A percentile compares a stretch with the other conserved stretches of the same genome.
Evolutionary conservation across 1,140 invertebrate species (phyloP).

Genomic region (Leptinotarsa texana): DNA sequence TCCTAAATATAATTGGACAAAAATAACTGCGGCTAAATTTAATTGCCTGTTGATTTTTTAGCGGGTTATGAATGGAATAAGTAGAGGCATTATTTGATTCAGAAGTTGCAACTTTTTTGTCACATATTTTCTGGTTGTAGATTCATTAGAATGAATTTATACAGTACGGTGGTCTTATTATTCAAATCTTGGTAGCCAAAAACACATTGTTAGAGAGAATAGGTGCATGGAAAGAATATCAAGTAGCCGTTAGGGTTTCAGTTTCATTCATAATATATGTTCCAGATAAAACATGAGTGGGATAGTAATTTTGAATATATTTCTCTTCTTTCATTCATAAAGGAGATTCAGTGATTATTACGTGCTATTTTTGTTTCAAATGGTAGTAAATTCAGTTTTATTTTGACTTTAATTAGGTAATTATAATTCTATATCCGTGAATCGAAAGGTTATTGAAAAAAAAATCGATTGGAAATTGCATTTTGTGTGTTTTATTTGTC

Average conservation of each 20-base stretch:
- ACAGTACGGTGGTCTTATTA: slow-evolving; percentile 29
- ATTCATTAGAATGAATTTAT: slow-evolving; percentile 35
- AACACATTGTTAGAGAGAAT: slow-evolving; percentile 38
- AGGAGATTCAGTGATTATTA: no score
- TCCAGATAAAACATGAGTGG: slow-evolving; percentile 9
- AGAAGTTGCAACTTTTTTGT: slow-evolving; percentile 16
- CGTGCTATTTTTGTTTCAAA: no score
- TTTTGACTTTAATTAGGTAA: no score
- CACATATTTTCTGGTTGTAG: slow-evolving; percentile 25
- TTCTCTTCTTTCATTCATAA: background rate
- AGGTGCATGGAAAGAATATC: slow-evolving; percentile 31
- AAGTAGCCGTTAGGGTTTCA: slow-evolving; percentile 10
- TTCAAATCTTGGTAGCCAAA: slow-evolving; percentile 30
- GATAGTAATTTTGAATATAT: slow-evolving; percentile 4
- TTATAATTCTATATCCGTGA: no score
- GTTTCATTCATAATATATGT: slow-evolving; percentile 23
- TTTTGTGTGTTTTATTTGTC: no score
- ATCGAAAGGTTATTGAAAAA: no score
- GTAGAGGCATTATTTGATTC: slow-evolving; percentile 3
- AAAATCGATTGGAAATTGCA: no score
- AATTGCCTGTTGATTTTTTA: slow-evolving; percentile 34
- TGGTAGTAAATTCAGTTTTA: no score
- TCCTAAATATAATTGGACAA: slow-evolving; percentile 36
- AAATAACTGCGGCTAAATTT: slow-evolving; percentile 33
- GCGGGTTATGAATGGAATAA: slow-evolving; percentile 23